A percentile compares a stretch with the other conserved stretches of the same genome.
phyloP scores from a whole-genome alignment of 2,888 invertebrate genomes.

The Nomada fabriciana region DNA sequence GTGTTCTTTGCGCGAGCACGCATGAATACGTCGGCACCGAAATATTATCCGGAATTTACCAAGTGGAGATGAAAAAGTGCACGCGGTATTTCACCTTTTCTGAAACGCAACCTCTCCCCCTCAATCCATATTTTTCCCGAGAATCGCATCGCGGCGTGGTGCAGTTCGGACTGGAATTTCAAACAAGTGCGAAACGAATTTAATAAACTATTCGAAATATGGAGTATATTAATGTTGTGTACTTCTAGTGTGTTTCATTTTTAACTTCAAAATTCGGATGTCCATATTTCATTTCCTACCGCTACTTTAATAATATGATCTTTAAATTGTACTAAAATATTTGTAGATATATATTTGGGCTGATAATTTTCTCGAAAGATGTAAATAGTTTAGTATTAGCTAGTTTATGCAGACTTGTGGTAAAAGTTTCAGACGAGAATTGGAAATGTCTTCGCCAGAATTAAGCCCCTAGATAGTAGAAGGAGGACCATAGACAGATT shows the following conservation, averaged over 20 bases:
- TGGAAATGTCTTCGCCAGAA: slow-evolving; percentile 10
- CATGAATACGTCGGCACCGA: slow-evolving; percentile 24
- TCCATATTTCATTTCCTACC: neutral
- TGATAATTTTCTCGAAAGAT: neutral
- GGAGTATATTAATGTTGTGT: neutral
- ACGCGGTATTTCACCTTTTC: slow-evolving; percentile 20
- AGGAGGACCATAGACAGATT: slow-evolving; percentile 27
- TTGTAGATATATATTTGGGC: neutral
- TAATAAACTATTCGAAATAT: neutral
- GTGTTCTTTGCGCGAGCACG: slow-evolving; percentile 11
- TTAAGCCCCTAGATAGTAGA: slow-evolving; percentile 30
- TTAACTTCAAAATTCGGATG: neutral
- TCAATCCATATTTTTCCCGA: neutral
- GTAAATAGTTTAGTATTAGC: neutral
- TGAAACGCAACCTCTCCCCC: neutral
- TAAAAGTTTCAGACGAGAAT: neutral
- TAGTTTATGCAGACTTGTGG: too few relatives aligned
- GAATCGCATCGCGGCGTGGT: neutral
- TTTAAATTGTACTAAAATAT: neutral
- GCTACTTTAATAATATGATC: too few relatives aligned
- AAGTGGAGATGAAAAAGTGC: slow-evolving; percentile 7
- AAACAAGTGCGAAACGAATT: neutral
- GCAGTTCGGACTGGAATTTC: neutral
- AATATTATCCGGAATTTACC: slow-evolving; percentile 35
- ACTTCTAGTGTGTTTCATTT: neutral